Evolutionary conservation across 1,140 invertebrate genomes (phyloP), one percentile per base, ranked within the genome.

Genomic region (Halictus rubicundus): DNA sequence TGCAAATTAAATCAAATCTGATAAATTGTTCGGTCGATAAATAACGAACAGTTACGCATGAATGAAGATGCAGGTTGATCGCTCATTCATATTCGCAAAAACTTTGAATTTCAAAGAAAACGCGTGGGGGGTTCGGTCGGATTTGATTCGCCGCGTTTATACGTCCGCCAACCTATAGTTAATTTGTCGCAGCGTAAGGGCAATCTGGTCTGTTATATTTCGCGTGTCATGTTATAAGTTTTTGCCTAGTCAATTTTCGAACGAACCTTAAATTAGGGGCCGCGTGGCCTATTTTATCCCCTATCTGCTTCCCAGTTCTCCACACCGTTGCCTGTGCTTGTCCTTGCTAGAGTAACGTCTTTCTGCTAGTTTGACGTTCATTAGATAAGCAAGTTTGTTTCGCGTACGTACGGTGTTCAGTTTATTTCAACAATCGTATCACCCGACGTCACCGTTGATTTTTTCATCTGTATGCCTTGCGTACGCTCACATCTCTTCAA

Each of bases 381-480:
- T 80, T 82, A 78, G 66, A 80, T 54, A 80, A 82, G 77, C 68
- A 74, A 83, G 78, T 76, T 76, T 83, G 46, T 80, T 80, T 80
- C 72, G 68, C 64, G 74, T 80, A 76, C 72, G 68, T 69, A 32
- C 42, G 74, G 71, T 69, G 39, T 69, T 57, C 19, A 9, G 66
- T 71, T 80, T 57, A 49, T 73, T 68, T 19, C 64, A 25, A 61
- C 42, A 49, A 79, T 70, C 46, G 59, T 54, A 57, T 78, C 60
- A 65, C 49, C 32, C 39, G 57, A 66, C 66, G 49, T 80, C 73
- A 37, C 46, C 27, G 14, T 70, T 76, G 70, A 68, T 19, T 74
- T 71, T 76, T 71, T 84, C 73, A 79, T 84, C 78, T 84, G 81
- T 84, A 86, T 86, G 84, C 81, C 84, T 87, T 74, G 78, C 75